Evolutionary conservation across 2,888 invertebrate species (phyloP), one percentile per base, ranked within the genome.

Genomic region (Caenorhabditis virilis): DNA sequence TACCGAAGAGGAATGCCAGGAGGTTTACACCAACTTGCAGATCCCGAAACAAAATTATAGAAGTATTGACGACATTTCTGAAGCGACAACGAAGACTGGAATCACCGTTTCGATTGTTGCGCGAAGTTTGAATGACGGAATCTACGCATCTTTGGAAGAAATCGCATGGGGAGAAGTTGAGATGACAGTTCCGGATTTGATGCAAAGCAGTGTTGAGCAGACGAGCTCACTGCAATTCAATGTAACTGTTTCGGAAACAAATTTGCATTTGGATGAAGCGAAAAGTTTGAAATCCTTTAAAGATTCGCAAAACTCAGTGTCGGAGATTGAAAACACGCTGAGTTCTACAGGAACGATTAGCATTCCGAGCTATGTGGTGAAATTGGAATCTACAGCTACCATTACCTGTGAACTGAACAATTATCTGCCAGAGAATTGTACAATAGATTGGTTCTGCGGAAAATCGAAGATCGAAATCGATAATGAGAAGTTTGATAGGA

Each of bases 371-470:
- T 82, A 82, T 47, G 74, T 80, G 3, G 78, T 82, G 47, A 78
- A 81, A 56, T 53, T 72, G 45, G 78, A 77, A 36, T 77, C 78
- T 0, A 82, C 81, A 0, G 82, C 82, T 0, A 77, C 78, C 0
- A 82, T 82, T 43, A 82, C 81, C 2, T 82, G 82, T 52, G 82
- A 82, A 45, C 62, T 82, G 36, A 79, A 81, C 59, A 78, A 75
- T 45, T 76, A 72, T 47, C 61, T 74, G n/a, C 74, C 73, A n/a
- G 64, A 74, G 43, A 53, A 76, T 48, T 60, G 69, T 30, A 47
- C 55, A 2, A 78, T 80, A 43, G 74, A 76, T 15, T 80, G 80
- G 80, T 79, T 60, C 38, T 65, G 74, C 42, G 80, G 78, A 9
- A 76, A 78, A 46, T 55, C 76, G 20, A 67, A 68, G 41, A 51